Conservation (phyloP, 1,140 invertebrate genomes). For the Bombus waltoni region DNA sequence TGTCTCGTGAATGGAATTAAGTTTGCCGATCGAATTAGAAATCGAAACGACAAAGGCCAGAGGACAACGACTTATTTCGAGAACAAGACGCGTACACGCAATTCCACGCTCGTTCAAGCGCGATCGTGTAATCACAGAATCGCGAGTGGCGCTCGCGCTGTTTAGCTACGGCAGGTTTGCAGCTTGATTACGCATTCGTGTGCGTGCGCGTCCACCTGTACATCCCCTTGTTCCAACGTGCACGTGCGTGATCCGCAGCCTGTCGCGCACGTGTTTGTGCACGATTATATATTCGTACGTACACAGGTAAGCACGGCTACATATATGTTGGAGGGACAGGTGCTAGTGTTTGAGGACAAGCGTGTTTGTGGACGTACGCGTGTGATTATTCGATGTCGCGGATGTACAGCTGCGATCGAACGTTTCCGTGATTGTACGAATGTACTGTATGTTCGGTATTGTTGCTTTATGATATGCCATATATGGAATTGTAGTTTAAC, state of each 20-base stretch:
- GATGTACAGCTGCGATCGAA: conserved; percentile 21
- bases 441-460: background rate
- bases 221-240: background rate
- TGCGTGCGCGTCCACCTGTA: conserved; percentile 33
- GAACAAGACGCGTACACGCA: conserved; percentile 28
- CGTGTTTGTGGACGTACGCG: conserved; percentile 41
- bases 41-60: background rate
- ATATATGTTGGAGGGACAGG: background rate
- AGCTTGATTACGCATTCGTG: conserved; percentile 43
- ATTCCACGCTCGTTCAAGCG: conserved; percentile 23
- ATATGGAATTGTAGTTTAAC: background rate
- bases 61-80: background rate
- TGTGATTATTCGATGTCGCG: conserved; percentile 38
- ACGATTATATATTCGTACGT: conserved; percentile 39
- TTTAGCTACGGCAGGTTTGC: conserved; percentile 34
- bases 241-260: conserved; percentile 25
- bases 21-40: background rate
- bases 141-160: background rate
- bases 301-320: too few species aligned
- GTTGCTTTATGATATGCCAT: background rate
- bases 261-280: conserved; percentile 21
- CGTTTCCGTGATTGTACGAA: conserved; percentile 20
- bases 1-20: background rate
- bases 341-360: conserved; percentile 19
- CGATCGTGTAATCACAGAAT: conserved; percentile 28